Percentiles rank a stretch among this genome's conserved stretches.
Evolutionary conservation across 2,113 vertebrate species (phyloP).

Genomic region (Sorex araneus): DNA sequence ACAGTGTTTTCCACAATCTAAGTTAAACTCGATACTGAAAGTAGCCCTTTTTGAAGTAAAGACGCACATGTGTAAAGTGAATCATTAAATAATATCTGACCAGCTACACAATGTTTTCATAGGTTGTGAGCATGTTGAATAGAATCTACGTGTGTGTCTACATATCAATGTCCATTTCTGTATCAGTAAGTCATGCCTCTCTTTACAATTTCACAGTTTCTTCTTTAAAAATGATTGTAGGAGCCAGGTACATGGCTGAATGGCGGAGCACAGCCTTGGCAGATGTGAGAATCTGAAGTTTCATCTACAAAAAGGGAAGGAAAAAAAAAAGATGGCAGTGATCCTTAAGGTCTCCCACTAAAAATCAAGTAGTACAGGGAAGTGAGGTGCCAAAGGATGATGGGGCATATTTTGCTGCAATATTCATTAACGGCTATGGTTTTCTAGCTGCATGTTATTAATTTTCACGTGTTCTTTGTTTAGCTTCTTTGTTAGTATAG

Average conservation of each 20-base stretch:
- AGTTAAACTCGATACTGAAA: conserved; percentile 70
- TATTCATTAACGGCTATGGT: conserved; percentile 52
- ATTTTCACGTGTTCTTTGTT: conserved; percentile 40
- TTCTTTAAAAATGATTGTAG: background rate
- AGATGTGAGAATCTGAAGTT: too few relatives aligned
- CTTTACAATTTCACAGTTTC: background rate
- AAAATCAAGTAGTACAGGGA: background rate
- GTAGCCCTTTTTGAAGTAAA: conserved; percentile 68
- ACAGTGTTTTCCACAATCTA: conserved; percentile 69
- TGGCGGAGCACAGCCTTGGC: too few relatives aligned
- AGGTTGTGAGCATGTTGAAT: background rate
- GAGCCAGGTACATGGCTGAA: background rate
- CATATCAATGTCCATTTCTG: background rate
- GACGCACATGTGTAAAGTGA: conserved; percentile 23
- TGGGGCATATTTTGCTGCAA: background rate
- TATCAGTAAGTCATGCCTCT: background rate
- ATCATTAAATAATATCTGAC: background rate
- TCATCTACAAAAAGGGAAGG: too few relatives aligned
- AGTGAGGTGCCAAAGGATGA: conserved; percentile 23
- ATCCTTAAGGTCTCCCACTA: background rate
- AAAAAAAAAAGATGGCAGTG: background rate
- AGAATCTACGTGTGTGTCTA: background rate
- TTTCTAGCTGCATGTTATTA: conserved; percentile 66
- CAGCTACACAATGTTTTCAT: background rate
- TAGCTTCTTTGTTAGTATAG: conserved; percentile 38